These are phyloP conservation scores for Fregata magnificens DNA, from an alignment of 2,113 vertebrate species.

Conservation along the genomic window DNA sequence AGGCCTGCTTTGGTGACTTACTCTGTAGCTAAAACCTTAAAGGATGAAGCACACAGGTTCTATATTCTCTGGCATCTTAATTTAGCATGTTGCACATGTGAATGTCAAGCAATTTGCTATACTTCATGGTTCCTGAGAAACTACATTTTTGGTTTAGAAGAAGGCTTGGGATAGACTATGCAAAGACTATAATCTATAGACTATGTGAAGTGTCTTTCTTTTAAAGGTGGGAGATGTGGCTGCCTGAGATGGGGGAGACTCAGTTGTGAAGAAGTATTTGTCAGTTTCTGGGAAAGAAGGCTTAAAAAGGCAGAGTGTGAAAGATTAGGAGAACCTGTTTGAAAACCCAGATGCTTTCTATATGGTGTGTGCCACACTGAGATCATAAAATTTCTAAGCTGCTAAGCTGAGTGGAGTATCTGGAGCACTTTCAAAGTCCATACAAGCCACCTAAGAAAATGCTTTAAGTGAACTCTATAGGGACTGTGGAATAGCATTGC, in stretches of 20 bases:
- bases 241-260: not conserved
- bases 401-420: not conserved
- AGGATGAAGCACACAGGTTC: not conserved
- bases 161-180: not conserved
- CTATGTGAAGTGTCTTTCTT: not conserved
- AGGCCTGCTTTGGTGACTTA: not conserved
- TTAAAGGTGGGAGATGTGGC: not conserved
- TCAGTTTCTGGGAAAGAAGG: not conserved
- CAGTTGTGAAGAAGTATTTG: not conserved
- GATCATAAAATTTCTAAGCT: not conserved
- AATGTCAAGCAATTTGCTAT: not conserved
- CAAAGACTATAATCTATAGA: not conserved
- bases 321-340: not conserved
- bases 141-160: not conserved
- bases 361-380: not conserved
- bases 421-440: not conserved
- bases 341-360: not conserved
- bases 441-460: not conserved
- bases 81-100: not conserved
- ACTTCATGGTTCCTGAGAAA: not conserved
- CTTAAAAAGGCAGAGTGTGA: not conserved
- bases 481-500: not conserved
- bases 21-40: not conserved
- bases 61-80: not conserved
- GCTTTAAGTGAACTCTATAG: not conserved